Evolutionary conservation across 2,888 invertebrate genomes (phyloP).

Genomic region (Apamea anceps): DNA sequence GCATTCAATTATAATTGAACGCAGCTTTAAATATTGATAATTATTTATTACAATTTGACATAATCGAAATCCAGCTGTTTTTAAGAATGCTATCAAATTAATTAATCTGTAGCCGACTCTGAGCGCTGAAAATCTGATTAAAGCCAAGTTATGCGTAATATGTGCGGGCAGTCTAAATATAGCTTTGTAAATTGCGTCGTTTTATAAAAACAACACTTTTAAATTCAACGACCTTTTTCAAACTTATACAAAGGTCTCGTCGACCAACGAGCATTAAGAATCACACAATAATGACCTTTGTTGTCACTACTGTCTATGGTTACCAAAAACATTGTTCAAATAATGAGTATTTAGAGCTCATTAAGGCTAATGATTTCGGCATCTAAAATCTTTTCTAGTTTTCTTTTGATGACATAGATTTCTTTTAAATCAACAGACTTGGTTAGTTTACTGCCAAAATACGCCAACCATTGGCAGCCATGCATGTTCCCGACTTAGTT

Average conservation of each 20-base stretch:
- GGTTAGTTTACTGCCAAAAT: not conserved
- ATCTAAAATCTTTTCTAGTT: not conserved
- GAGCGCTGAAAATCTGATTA: not conserved
- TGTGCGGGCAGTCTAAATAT: conserved; percentile 22
- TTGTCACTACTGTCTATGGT: not conserved
- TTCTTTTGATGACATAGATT: not conserved
- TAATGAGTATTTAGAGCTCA: not conserved
- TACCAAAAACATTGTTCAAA: not conserved
- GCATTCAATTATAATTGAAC: not conserved
- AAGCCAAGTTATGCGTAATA: conserved; percentile 36
- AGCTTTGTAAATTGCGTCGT: conserved; percentile 33
- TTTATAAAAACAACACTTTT: conserved; percentile 20
- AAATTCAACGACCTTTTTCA: conserved; percentile 32
- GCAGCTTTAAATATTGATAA: no score
- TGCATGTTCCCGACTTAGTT: no score
- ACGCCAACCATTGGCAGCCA: not conserved
- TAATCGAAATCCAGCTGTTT: conserved; percentile 18
- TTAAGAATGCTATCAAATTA: not conserved
- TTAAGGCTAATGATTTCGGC: not conserved
- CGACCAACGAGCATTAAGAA: not conserved
- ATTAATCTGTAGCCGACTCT: not conserved
- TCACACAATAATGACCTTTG: not conserved
- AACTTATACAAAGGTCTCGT: not conserved
- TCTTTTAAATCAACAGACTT: not conserved
- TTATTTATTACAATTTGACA: not conserved